These are phyloP conservation scores for Anseranas semipalmata DNA, from an alignment of 2,113 vertebrate species.

Conservation along the genomic window DNA sequence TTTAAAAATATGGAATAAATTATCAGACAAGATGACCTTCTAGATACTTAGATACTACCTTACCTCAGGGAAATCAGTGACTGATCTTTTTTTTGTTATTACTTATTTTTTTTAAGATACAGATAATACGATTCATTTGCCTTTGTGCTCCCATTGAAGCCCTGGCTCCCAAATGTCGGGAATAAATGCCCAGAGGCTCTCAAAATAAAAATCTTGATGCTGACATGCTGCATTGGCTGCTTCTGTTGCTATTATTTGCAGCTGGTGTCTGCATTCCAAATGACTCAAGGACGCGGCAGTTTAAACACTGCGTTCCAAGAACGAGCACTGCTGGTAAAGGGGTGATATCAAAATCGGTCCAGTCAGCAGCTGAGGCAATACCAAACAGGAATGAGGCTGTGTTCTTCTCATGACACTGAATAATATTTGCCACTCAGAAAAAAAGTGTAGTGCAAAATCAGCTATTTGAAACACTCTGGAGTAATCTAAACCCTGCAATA, in stretches of 20 bases:
- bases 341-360: not conserved
- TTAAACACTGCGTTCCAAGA: not conserved
- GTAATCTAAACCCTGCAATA: not conserved
- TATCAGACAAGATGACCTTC: not conserved
- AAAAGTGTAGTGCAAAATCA: not conserved
- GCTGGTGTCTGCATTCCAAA: not conserved
- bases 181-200: not conserved
- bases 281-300: not conserved
- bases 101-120: not conserved
- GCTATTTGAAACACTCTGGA: not conserved
- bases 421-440: not conserved
- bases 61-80: not conserved
- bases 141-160: not conserved
- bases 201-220: slow-evolving; percentile 14
- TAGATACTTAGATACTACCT: not conserved
- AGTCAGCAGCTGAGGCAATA: not conserved
- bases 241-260: slow-evolving; percentile 15
- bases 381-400: not conserved
- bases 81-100: too few relatives aligned
- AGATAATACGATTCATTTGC: not conserved
- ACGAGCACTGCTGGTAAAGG: not conserved
- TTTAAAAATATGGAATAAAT: not conserved
- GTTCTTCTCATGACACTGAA: not conserved
- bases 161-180: not conserved
- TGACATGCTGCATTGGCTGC: not conserved